Conservation (phyloP, 2,797 vertebrate species). For the Acestrorhynchus altus region DNA sequence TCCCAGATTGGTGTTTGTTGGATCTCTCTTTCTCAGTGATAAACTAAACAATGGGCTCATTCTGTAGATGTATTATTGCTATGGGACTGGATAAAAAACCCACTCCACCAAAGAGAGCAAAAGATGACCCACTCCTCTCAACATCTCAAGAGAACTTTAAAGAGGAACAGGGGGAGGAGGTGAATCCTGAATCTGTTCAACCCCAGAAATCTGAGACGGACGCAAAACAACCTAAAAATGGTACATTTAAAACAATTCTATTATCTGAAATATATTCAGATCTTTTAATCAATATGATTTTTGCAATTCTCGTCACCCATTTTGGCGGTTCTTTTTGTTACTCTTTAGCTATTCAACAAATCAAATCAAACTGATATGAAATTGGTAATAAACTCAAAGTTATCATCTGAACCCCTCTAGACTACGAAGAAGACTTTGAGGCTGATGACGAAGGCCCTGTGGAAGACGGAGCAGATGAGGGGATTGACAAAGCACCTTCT, state of each 20-base stretch:
- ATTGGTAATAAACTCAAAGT: too few species aligned
- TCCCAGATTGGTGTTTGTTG: neutral
- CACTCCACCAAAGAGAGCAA: conserved; percentile 75
- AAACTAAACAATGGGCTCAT: neutral
- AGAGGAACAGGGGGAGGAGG: conserved; percentile 46
- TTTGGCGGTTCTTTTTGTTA: too few species aligned
- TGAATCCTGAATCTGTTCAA: conserved; percentile 49
- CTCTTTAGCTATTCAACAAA: too few species aligned
- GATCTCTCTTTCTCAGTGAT: neutral
- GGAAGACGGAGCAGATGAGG: conserved; percentile 69
- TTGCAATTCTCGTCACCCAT: neutral
- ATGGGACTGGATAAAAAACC: conserved; percentile 89
- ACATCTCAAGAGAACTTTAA: conserved; percentile 49
- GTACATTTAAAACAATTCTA: conserved; percentile 65
- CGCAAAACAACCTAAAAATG: conserved; percentile 65
- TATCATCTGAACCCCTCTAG: conserved; percentile 66
- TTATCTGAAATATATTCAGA: too few species aligned
- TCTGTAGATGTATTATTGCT: conserved; percentile 87
- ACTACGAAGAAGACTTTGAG: conserved; percentile 95
- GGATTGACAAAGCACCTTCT: conserved; percentile 69
- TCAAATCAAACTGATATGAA: neutral
- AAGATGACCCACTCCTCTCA: conserved; percentile 61
- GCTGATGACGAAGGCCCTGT: conserved; percentile 81
- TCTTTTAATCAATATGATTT: neutral
- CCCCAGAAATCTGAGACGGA: conserved; percentile 47